phyloP scores from a whole-genome alignment of 2,113 vertebrate genomes.

The Glareola pratincola region DNA sequence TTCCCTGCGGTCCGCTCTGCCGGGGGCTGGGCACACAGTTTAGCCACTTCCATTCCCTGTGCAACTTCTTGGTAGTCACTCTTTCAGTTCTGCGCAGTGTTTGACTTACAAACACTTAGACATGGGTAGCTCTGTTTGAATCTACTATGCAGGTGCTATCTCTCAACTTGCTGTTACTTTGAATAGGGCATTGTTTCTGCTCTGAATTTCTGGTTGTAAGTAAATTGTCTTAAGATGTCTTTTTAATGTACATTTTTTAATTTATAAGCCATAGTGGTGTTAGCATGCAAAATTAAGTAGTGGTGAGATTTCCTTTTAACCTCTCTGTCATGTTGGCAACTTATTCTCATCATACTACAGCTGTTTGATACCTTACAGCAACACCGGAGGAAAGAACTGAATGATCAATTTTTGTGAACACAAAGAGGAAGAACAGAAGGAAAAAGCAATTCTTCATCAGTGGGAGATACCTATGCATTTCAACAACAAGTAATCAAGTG shows the following conservation, averaged over 20 bases:
- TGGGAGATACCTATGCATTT: neutral
- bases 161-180: neutral
- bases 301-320: neutral
- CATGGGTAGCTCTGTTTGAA: neutral
- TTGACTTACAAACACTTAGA: neutral
- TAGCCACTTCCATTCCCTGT: neutral
- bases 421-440: neutral
- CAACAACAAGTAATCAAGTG: neutral
- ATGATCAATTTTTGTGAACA: neutral
- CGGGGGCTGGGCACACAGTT: neutral
- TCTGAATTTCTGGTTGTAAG: neutral
- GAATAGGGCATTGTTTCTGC: neutral
- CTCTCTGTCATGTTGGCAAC: neutral
- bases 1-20: neutral
- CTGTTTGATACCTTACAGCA: neutral
- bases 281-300: neutral
- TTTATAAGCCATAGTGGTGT: rapidly evolving
- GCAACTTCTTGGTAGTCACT: neutral
- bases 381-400: neutral
- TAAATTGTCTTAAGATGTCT: neutral
- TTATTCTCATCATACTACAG: neutral
- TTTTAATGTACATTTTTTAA: neutral
- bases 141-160: neutral
- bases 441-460: neutral
- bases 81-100: neutral